Conservation (phyloP, 2,888 invertebrate species). For the Escarpia spicata region DNA sequence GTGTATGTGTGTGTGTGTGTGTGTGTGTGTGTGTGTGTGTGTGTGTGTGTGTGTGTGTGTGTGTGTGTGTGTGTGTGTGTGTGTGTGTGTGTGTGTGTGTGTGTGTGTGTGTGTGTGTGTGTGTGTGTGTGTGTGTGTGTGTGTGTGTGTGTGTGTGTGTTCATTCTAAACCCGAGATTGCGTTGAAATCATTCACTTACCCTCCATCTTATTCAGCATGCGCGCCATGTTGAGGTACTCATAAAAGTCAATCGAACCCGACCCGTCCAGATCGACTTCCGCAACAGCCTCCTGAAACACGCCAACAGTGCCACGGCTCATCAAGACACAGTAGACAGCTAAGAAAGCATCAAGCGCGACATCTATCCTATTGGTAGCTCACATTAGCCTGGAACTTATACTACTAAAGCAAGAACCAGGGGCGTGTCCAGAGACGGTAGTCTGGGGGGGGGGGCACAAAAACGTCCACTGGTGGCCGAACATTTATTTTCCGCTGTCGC, state of each 20-base stretch:
- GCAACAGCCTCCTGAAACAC: neutral
- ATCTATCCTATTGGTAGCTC: neutral
- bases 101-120: too few relatives aligned
- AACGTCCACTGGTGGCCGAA: too few relatives aligned
- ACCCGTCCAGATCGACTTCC: neutral
- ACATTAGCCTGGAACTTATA: neutral
- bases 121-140: too few relatives aligned
- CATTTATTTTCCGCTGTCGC: too few relatives aligned
- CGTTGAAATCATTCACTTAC: neutral
- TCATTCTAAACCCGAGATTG: neutral
- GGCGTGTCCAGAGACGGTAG: too few relatives aligned
- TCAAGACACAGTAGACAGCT: neutral
- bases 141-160: too few relatives aligned
- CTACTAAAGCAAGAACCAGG: neutral
- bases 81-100: too few relatives aligned
- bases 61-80: too few relatives aligned
- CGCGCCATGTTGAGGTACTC: neutral
- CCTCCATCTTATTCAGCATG: neutral
- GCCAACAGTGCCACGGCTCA: neutral
- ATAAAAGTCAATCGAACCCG: neutral
- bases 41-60: too few relatives aligned
- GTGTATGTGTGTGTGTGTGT: too few relatives aligned
- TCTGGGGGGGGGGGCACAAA: too few relatives aligned
- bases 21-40: too few relatives aligned
- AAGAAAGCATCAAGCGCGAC: neutral